These are phyloP conservation scores for Charina bottae DNA, from an alignment of 2,113 vertebrate species.

Conservation along the genomic window DNA sequence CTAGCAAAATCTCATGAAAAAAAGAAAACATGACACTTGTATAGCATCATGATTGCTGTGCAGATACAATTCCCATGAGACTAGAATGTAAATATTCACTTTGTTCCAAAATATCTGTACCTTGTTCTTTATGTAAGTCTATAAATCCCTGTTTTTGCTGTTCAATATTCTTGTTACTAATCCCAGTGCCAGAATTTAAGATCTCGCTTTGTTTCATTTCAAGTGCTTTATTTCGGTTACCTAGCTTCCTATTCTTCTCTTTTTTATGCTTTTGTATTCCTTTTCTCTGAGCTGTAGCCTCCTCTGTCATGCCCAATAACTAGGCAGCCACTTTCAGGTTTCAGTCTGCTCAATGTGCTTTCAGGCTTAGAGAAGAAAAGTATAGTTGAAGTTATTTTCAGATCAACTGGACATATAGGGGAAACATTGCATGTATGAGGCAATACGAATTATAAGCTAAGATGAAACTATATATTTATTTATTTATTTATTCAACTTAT, in stretches of 20 bases:
- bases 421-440: background rate
- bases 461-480: background rate
- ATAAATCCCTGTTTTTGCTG: background rate
- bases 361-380: background rate
- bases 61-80: background rate
- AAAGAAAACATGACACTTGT: background rate
- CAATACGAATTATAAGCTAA: background rate
- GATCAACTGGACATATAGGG: background rate
- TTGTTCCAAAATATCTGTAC: background rate
- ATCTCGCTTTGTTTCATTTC: slow-evolving; percentile 7
- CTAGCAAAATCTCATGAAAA: background rate
- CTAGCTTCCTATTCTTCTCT: background rate
- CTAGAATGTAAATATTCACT: background rate
- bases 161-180: background rate
- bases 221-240: slow-evolving; percentile 1
- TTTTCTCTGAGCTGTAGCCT: background rate
- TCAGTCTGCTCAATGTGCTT: background rate
- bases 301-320: background rate
- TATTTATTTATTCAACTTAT: too few species aligned
- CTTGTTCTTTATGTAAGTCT: background rate
- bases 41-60: background rate
- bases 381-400: background rate
- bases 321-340: background rate
- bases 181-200: background rate
- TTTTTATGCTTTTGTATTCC: slow-evolving; percentile 11